Evolutionary conservation across 2,888 invertebrate species (phyloP).

Genomic region (Callinectes sapidus): DNA sequence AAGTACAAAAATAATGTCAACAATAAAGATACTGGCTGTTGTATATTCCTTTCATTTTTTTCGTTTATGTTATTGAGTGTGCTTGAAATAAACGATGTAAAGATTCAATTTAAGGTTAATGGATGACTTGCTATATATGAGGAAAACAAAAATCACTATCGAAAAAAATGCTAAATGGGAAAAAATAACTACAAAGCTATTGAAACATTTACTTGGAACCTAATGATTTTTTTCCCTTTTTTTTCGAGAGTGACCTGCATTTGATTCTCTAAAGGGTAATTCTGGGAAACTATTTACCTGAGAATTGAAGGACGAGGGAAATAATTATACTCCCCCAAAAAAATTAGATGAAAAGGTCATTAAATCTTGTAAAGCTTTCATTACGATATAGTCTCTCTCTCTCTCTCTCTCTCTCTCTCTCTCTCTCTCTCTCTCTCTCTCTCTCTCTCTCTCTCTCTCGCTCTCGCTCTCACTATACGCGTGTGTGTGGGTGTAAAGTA

Average conservation of each 20-base stretch:
- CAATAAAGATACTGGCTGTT: neutral
- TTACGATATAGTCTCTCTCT: neutral
- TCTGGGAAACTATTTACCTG: neutral
- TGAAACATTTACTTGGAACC: neutral
- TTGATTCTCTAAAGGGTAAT: neutral
- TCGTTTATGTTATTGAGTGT: neutral
- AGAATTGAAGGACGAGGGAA: neutral
- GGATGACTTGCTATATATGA: neutral
- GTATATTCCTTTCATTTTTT: neutral
- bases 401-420: neutral
- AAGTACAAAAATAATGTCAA: neutral
- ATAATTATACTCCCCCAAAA: neutral
- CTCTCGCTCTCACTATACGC: no score
- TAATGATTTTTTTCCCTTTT: neutral
- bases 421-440: neutral
- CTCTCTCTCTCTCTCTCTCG: neutral
- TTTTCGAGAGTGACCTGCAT: neutral
- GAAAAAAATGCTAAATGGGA: neutral
- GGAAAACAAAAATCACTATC: neutral
- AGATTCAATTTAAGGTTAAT: neutral
- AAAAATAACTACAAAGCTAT: neutral
- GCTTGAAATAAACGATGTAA: neutral
- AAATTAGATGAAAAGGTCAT: neutral
- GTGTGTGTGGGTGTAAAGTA: no score
- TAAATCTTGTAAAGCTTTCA: neutral